Evolutionary conservation across 2,888 invertebrate genomes (phyloP).

Genomic region (Nephrotoma appendiculata): DNA sequence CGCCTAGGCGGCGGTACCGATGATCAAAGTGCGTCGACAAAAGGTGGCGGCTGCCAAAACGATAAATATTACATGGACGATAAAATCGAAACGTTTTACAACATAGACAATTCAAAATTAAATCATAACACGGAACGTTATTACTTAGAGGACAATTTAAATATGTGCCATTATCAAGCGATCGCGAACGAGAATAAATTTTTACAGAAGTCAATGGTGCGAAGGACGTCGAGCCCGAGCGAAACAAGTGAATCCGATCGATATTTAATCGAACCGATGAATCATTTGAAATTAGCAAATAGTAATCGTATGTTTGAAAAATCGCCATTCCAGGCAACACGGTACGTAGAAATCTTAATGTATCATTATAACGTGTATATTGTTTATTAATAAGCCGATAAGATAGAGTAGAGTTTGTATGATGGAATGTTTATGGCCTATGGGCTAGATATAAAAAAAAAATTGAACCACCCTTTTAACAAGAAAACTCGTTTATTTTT

Average conservation of each 20-base stretch:
- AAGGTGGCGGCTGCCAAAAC: conserved; percentile 13
- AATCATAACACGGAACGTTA: conserved; percentile 26
- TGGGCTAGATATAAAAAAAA: background rate
- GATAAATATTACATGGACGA: conserved; percentile 29
- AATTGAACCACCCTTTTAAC: background rate
- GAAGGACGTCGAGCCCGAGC: conserved; percentile 29
- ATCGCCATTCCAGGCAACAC: background rate
- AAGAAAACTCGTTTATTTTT: background rate
- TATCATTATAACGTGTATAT: background rate
- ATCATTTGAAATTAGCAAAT: background rate
- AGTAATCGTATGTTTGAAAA: background rate
- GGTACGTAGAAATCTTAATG: background rate
- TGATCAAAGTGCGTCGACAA: conserved; percentile 13
- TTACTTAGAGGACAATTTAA: conserved; percentile 26
- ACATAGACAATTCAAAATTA: conserved; percentile 21
- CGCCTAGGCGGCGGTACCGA: conserved; percentile 16
- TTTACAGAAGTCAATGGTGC: conserved; percentile 15
- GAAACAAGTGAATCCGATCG: conserved; percentile 33
- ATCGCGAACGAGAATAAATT: background rate
- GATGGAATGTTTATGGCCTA: background rate
- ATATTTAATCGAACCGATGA: conserved; percentile 25
- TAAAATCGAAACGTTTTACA: conserved; percentile 30
- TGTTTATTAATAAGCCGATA: background rate
- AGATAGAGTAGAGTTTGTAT: background rate
- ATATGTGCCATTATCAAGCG: conserved; percentile 8